A percentile compares a stretch with the other conserved stretches of the same genome.
phyloP scores from a whole-genome alignment of 2,797 vertebrate genomes.

The Gymnopithys bicolor region DNA sequence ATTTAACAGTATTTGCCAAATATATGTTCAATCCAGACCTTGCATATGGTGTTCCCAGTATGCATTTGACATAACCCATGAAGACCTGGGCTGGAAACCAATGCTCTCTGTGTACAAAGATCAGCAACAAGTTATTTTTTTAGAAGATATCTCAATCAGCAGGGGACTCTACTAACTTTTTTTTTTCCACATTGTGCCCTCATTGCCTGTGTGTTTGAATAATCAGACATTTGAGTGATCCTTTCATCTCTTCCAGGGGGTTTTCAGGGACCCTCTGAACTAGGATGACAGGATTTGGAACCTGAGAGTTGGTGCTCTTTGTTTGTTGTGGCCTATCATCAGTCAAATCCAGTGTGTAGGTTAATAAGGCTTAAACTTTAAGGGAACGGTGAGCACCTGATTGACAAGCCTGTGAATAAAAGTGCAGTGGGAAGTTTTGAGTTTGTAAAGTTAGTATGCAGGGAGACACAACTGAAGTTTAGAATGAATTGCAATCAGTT shows the following conservation, averaged over 20 bases:
- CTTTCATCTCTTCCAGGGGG: slow-evolving; percentile 82
- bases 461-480: slow-evolving; percentile 67
- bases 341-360: slow-evolving; percentile 84
- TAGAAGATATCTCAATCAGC: slow-evolving; percentile 93
- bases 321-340: slow-evolving; percentile 82
- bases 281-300: slow-evolving; percentile 84
- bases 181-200: slow-evolving; percentile 70
- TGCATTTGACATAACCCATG: slow-evolving; percentile 78
- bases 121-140: slow-evolving; percentile 67
- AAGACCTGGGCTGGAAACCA: slow-evolving; percentile 74
- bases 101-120: slow-evolving; percentile 50
- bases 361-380: slow-evolving; percentile 88
- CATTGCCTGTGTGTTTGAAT: slow-evolving; percentile 76
- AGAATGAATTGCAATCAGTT: slow-evolving; percentile 47
- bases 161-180: slow-evolving; percentile 74
- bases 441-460: slow-evolving; percentile 75
- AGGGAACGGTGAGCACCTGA: slow-evolving; percentile 84
- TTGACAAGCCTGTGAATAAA: slow-evolving; percentile 84
- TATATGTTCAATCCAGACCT: slow-evolving; percentile 80
- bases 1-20: slow-evolving; percentile 82
- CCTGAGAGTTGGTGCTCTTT: slow-evolving; percentile 83
- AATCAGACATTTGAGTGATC: slow-evolving; percentile 82
- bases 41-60: slow-evolving; percentile 79
- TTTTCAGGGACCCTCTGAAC: slow-evolving; percentile 80
- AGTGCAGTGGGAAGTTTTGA: slow-evolving; percentile 80